These are phyloP conservation scores for Dryobota labecula DNA, from an alignment of 2,888 invertebrate species.

Conservation along the genomic window DNA sequence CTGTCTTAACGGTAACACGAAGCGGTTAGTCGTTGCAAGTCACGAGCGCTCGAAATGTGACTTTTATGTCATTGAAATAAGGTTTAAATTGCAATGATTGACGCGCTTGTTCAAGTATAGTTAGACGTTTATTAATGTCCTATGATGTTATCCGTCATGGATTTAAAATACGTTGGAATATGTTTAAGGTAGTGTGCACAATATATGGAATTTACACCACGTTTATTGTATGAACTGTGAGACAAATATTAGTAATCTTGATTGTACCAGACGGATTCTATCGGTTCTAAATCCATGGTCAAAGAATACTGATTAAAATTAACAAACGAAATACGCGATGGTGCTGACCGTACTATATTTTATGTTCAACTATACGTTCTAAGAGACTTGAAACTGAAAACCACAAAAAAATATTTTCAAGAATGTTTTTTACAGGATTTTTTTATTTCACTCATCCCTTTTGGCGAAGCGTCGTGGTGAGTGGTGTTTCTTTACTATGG, in stretches of 20 bases:
- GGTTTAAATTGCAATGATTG: constrained; percentile 27
- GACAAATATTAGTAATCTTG: constrained; percentile 24
- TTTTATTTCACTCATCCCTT: background rate
- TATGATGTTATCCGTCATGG: constrained; percentile 20
- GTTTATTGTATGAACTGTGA: constrained; percentile 9
- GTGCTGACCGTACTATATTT: constrained; percentile 16
- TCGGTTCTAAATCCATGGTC: constrained; percentile 55
- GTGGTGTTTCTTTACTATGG: background rate
- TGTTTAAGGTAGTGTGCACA: constrained; percentile 11
- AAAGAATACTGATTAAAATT: constrained; percentile 75
- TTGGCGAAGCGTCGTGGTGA: background rate
- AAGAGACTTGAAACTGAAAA: background rate
- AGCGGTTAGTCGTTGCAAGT: background rate
- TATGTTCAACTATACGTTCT: too few species aligned
- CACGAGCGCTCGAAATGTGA: constrained; percentile 7
- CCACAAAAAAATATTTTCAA: background rate
- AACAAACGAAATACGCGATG: constrained; percentile 57
- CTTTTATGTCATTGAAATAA: background rate
- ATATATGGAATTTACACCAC: background rate
- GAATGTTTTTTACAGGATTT: background rate
- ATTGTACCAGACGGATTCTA: constrained; percentile 18
- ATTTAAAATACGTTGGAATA: constrained; percentile 44
- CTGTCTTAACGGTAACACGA: constrained; percentile 18
- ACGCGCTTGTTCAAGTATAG: constrained; percentile 10
- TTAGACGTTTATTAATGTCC: constrained; percentile 2